phyloP scores from a whole-genome alignment of 1,140 invertebrate species.

The Drosophila neocordata region DNA sequence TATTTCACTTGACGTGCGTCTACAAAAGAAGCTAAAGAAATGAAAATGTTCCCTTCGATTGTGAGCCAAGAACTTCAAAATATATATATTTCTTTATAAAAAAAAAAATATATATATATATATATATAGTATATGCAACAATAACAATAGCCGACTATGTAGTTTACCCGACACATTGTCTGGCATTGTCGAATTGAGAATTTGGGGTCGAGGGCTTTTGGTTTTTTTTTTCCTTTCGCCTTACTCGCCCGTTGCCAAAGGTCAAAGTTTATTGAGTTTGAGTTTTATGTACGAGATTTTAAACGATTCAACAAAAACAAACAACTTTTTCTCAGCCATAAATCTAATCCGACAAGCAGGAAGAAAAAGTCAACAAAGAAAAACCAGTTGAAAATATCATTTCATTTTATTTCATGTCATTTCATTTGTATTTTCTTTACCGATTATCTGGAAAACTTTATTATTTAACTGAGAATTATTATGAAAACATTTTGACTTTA shows the following conservation, averaged over 20 bases:
- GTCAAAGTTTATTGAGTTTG: conserved; percentile 52
- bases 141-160: conserved; percentile 22
- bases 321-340: conserved; percentile 2
- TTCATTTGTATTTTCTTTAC: neutral
- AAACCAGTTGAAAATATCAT: neutral
- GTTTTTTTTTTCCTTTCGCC: conserved; percentile 16
- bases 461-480: too few species aligned
- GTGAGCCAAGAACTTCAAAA: conserved; percentile 14
- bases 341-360: conserved; percentile 1
- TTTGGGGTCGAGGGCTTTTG: conserved; percentile 35
- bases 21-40: conserved; percentile 4
- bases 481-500: too few species aligned
- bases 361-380: neutral
- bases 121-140: conserved; percentile 12
- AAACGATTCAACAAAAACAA: conserved; percentile 4
- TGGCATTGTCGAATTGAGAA: conserved; percentile 52
- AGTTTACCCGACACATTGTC: conserved; percentile 56
- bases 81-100: neutral
- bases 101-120: neutral
- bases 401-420: neutral
- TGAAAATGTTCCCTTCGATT: conserved; percentile 1
- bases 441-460: too few species aligned
- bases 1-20: conserved; percentile 26
- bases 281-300: conserved; percentile 21
- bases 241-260: conserved; percentile 40